A percentile compares a stretch with the other conserved stretches of the same genome.
These are phyloP conservation scores for Stichopus chloronotus DNA, from an alignment of 35 echinoderm and acorn worm species.

Conservation along the genomic window DNA sequence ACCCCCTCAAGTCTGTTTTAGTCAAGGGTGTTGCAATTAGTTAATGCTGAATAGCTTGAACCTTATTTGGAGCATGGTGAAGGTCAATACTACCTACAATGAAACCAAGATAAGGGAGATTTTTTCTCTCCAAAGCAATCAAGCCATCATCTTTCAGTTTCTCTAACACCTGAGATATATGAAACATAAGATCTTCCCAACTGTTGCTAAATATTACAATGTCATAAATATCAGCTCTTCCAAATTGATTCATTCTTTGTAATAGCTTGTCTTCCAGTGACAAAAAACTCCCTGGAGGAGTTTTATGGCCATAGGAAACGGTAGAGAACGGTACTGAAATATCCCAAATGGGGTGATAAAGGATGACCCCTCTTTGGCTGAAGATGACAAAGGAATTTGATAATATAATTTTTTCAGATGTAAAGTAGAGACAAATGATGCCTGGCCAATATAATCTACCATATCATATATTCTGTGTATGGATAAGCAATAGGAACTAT, in stretches of 20 bases:
- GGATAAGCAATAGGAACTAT: no score
- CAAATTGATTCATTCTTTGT: neutral
- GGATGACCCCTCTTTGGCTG: neutral
- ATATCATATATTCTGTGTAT: no score
- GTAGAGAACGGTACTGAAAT: neutral
- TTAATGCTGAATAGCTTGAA: neutral
- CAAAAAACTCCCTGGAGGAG: neutral
- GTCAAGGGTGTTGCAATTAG: conserved; percentile 15
- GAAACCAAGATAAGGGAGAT: neutral
- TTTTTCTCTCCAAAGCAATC: neutral
- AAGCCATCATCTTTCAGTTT: neutral
- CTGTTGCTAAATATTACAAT: neutral
- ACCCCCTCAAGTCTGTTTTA: conserved; percentile 31
- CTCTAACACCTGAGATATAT: neutral
- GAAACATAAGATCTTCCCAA: neutral
- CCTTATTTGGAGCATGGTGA: neutral
- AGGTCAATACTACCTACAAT: neutral
- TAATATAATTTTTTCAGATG: neutral
- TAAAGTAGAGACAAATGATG: neutral
- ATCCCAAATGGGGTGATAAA: neutral
- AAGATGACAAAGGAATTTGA: neutral
- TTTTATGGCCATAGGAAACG: neutral
- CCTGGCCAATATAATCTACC: no score
- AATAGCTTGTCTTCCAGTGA: neutral
- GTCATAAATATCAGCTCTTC: conserved; percentile 18